These are phyloP conservation scores for Eretmocerus hayati DNA, from an alignment of 2,888 invertebrate species.

Conservation along the genomic window DNA sequence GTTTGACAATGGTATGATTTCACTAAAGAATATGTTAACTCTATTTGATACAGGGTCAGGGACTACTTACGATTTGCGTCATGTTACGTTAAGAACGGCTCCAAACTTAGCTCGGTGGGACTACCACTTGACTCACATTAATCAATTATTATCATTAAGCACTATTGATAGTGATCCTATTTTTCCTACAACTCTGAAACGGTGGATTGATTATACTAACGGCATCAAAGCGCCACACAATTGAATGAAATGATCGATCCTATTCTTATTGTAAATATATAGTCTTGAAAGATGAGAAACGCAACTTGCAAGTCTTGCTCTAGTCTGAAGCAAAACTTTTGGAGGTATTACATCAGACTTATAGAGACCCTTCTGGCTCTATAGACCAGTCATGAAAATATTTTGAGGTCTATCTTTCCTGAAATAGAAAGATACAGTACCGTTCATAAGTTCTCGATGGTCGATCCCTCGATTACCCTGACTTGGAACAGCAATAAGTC, in stretches of 20 bases:
- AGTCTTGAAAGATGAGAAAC: no score
- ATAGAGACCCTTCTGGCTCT: no score
- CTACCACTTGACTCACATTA: constrained; percentile 97
- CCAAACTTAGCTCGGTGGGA: constrained; percentile 98
- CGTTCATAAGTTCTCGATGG: no score
- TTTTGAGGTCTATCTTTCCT: no score
- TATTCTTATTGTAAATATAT: constrained; percentile 15
- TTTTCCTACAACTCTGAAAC: constrained; percentile 73
- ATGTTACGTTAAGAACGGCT: constrained; percentile 80
- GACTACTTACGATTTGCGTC: constrained; percentile 91
- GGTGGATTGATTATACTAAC: constrained; percentile 94
- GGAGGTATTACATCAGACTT: no score
- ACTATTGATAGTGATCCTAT: constrained; percentile 80
- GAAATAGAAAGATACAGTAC: no score
- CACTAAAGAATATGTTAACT: constrained; percentile 78
- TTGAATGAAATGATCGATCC: constrained; percentile 47
- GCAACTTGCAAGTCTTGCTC: no score
- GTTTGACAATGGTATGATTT: constrained; percentile 77
- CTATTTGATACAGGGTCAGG: constrained; percentile 94
- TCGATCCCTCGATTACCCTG: no score
- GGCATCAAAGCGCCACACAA: constrained; percentile 93
- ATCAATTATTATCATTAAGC: constrained; percentile 82
- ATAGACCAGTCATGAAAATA: no score
- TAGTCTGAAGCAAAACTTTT: no score
- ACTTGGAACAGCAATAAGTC: no score